Percentiles rank a stretch among this genome's conserved stretches.
These are phyloP conservation scores for Tenebrio molitor DNA, from an alignment of 1,140 invertebrate genomes.

Conservation along the genomic window DNA sequence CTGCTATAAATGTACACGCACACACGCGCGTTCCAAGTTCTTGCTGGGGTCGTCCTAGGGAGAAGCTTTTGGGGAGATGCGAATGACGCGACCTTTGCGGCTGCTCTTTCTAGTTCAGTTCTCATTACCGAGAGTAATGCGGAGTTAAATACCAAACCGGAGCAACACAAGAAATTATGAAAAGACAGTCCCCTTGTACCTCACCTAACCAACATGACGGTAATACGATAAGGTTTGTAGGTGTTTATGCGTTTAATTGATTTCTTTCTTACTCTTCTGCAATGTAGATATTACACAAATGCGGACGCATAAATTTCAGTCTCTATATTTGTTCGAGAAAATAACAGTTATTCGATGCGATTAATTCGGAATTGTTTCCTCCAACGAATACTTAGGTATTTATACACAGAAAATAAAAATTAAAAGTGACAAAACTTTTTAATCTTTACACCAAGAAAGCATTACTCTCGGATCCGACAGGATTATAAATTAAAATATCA, in stretches of 20 bases:
- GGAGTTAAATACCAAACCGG: constrained; percentile 25
- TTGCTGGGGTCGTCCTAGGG: neutral
- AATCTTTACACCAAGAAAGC: constrained; percentile 20
- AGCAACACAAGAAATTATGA: constrained; percentile 2
- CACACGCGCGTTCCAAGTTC: neutral
- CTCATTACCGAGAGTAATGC: constrained; percentile 21
- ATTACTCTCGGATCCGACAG: constrained; percentile 36
- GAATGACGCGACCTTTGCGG: constrained; percentile 30
- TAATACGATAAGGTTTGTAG: constrained; percentile 7
- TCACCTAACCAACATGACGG: neutral
- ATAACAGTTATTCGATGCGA: neutral
- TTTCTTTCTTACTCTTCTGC: constrained; percentile 12
- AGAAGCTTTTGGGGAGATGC: constrained; percentile 9
- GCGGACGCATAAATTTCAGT: neutral
- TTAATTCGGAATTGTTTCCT: constrained; percentile 36
- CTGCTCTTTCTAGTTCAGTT: constrained; percentile 25
- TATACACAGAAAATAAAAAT: constrained; percentile 30
- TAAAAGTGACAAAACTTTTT: constrained; percentile 35
- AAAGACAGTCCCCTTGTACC: neutral
- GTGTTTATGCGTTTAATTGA: constrained; percentile 22
- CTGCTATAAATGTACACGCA: constrained; percentile 37
- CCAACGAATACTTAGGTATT: constrained; percentile 14
- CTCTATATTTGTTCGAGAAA: constrained; percentile 19
- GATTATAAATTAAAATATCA: constrained; percentile 45
- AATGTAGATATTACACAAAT: constrained; percentile 41